Percentiles rank a stretch among this genome's conserved stretches.
These are phyloP conservation scores for Minunthozetes semirufus DNA, from an alignment of 2,888 invertebrate species.

Conservation along the genomic window DNA sequence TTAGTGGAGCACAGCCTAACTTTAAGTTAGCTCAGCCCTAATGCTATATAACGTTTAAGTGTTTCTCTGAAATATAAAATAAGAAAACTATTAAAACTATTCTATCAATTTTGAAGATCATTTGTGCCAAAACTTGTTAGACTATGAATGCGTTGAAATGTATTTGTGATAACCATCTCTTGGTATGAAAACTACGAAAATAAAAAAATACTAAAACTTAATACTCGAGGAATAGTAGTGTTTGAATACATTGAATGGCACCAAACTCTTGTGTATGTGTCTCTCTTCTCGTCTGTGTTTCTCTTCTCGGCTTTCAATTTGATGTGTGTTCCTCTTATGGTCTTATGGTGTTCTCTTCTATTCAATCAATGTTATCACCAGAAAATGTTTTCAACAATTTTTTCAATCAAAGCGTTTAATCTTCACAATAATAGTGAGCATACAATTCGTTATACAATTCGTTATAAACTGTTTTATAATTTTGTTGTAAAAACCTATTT, in stretches of 20 bases:
- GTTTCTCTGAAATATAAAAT: background rate
- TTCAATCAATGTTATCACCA: slow-evolving; percentile 22
- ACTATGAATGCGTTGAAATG: slow-evolving; percentile 16
- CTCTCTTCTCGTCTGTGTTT: too few species aligned
- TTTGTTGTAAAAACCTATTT: background rate
- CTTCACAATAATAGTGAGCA: slow-evolving; percentile 21
- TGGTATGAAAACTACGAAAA: background rate
- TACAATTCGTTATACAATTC: background rate
- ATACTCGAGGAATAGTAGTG: slow-evolving; percentile 8
- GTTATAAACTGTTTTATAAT: background rate
- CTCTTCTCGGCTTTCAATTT: background rate
- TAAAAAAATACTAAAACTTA: background rate
- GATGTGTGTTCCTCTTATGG: background rate
- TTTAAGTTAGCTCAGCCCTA: background rate
- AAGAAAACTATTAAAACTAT: background rate
- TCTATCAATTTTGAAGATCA: slow-evolving; percentile 5
- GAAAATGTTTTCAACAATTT: slow-evolving; percentile 6
- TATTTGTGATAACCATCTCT: slow-evolving; percentile 11
- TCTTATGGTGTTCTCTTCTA: background rate
- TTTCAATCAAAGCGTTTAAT: slow-evolving; percentile 7
- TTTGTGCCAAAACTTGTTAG: slow-evolving; percentile 26
- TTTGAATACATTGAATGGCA: background rate
- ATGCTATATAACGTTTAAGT: background rate
- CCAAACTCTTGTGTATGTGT: slow-evolving; percentile 1
- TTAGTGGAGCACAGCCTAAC: background rate